phyloP scores from a whole-genome alignment of 2,797 vertebrate species.

The Tragopan temminckii region DNA sequence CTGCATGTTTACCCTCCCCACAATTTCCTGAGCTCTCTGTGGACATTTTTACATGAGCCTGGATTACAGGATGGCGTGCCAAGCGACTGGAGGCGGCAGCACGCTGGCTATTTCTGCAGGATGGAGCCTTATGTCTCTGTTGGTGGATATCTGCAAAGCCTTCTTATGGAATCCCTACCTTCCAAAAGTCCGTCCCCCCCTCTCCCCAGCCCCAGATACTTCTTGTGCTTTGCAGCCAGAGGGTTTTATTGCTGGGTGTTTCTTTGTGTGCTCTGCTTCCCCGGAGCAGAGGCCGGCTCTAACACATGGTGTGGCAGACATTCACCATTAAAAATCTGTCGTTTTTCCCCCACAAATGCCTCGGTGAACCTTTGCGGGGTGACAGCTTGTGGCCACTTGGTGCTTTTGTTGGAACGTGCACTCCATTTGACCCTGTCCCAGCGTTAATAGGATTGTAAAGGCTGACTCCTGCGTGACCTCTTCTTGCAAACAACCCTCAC shows the following conservation, averaged over 20 bases:
- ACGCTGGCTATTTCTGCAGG: conserved; percentile 3
- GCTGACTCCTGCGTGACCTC: conserved; percentile 79
- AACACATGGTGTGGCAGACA: conserved; percentile 48
- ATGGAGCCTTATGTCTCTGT: background rate
- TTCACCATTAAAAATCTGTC: conserved; percentile 30
- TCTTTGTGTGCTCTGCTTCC: conserved; percentile 22
- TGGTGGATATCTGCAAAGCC: conserved; percentile 11
- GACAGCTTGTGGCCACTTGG: conserved; percentile 68
- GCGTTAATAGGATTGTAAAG: conserved; percentile 78
- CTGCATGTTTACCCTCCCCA: conserved; percentile 39
- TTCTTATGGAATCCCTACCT: background rate
- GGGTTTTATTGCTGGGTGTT: conserved; percentile 15
- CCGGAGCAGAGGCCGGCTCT: conserved; percentile 1
- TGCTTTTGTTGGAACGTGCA: conserved; percentile 67
- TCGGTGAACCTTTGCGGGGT: conserved; percentile 42
- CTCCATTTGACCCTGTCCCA: conserved; percentile 76
- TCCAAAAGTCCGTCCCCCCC: background rate
- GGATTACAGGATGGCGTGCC: conserved; percentile 32
- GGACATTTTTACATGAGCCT: conserved; percentile 38
- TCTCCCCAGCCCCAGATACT: background rate
- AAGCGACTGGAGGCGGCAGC: background rate
- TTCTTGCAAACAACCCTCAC: conserved; percentile 72
- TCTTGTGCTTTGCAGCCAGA: background rate
- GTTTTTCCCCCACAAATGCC: background rate
- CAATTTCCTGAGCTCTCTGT: conserved; percentile 50